Evolutionary conservation across 2,888 invertebrate genomes (phyloP), one percentile per base, ranked within the genome.

Genomic region (Stegana nigrithorax): DNA sequence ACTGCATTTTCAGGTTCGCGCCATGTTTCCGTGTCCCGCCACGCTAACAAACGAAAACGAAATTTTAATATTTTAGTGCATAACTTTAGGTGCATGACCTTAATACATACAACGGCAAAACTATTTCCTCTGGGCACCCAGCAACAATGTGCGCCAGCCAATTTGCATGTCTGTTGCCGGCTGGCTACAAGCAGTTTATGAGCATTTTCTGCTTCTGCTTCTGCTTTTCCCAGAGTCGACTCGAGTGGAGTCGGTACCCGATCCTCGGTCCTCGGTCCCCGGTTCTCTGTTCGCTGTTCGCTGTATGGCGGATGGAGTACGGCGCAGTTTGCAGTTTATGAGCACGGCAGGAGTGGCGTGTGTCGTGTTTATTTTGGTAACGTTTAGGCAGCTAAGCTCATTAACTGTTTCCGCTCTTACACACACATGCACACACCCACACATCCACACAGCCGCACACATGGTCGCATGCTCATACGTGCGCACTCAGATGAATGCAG

Each of bases 341-440:
- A n/a, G n/a, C n/a, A n/a, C n/a, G n/a, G n/a, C n/a, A n/a, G n/a
- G n/a, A n/a, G n/a, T 36, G 55, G 39, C 32, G 29, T 36, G 32
- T 57, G 39, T 42, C 7, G 26, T 29, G 59, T 47, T 23, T 47
- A 36, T 32, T 47, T 59, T 50, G 47, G 21, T 19, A 51, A 14
- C 59, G 47, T 47, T 50, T 59, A 47, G 17, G 59, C 59, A 59
- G 47, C 59, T 59, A 47, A 59, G 59, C 59, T 59, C 50, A 59
- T 59, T 47, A 59, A 59, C 59, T 47, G 50, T 36, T 59, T 47
- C 50, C 36, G 59, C 7, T 29, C 32, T 32, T 25, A 42, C 59
- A 59, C 59, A 44, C 58, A 45, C 45, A 29, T 14, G 21, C n/a
- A 51, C 4, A 51, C 26, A 14, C 51, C 4, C 27, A 51, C 14